Percentiles rank a stretch among this genome's conserved stretches.
phyloP scores from a whole-genome alignment of 2,797 vertebrate species.

The Sebastes melanostomus region DNA sequence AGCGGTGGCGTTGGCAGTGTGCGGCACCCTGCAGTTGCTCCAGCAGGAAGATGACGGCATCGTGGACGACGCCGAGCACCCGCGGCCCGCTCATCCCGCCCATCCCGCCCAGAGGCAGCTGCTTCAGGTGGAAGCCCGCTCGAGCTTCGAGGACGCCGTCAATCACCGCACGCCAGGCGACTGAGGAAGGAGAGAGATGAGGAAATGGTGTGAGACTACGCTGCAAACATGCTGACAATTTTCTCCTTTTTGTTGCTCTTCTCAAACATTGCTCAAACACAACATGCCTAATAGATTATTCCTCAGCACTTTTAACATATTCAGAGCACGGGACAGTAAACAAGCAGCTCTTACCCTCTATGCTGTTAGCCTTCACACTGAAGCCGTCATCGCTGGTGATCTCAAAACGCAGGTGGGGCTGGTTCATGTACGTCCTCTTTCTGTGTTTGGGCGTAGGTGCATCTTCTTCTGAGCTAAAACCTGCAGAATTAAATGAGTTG shows the following conservation, averaged over 20 bases:
- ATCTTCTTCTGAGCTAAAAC: constrained; percentile 90
- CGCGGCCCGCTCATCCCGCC: constrained; percentile 85
- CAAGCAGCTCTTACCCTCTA: constrained; percentile 81
- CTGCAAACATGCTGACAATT: not conserved
- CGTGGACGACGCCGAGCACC: constrained; percentile 89
- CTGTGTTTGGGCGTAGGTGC: constrained; percentile 75
- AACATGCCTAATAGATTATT: not conserved
- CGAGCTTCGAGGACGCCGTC: constrained; percentile 92
- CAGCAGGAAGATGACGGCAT: constrained; percentile 91
- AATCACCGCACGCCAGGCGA: constrained; percentile 89
- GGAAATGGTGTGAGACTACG: not conserved
- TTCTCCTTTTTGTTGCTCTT: not conserved
- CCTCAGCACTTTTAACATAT: not conserved
- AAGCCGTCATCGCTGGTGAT: constrained; percentile 95
- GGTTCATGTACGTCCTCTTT: constrained; percentile 78
- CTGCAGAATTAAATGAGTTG: constrained; percentile 41
- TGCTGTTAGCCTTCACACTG: constrained; percentile 88
- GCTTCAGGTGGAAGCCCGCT: constrained; percentile 85
- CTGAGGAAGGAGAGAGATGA: constrained; percentile 59
- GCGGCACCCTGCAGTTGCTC: constrained; percentile 90
- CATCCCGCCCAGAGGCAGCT: constrained; percentile 87
- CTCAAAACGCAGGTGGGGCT: constrained; percentile 89
- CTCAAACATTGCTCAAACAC: not conserved
- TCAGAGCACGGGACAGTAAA: not conserved
- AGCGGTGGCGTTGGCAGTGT: constrained; percentile 86